These are phyloP conservation scores for Lissonota sp. DNA, from an alignment of 2,888 invertebrate genomes.

Conservation along the genomic window DNA sequence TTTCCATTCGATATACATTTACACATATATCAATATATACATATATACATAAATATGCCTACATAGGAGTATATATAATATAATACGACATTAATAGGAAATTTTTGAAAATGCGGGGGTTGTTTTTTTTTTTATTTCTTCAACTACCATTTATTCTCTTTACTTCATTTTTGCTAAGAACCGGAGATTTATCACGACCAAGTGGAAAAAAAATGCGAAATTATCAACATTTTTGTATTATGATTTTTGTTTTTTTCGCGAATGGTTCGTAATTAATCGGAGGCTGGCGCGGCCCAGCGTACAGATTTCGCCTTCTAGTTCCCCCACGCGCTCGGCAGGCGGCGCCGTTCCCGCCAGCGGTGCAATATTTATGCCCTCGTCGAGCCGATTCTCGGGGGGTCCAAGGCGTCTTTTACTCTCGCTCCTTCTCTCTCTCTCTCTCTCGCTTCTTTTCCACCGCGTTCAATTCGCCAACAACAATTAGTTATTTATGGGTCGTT, in stretches of 20 bases:
- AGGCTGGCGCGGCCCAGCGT: not conserved
- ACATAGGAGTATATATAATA: conserved; percentile 4
- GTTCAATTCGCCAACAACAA: conserved; percentile 70
- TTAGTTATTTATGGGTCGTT: conserved; percentile 75
- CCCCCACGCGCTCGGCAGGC: conserved; percentile 31
- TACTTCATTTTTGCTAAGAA: no score
- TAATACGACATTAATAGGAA: conserved; percentile 33
- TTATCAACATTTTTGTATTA: not conserved
- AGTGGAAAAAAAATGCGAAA: not conserved
- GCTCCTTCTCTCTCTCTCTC: conserved; percentile 57
- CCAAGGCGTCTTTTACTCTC: conserved; percentile 67
- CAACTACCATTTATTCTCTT: conserved; percentile 66
- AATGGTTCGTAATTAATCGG: not conserved
- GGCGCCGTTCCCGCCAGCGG: conserved; percentile 53
- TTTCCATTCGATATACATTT: no score
- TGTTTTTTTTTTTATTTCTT: conserved; percentile 69
- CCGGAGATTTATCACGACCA: not conserved
- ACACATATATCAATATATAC: no score
- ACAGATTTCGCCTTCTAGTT: not conserved
- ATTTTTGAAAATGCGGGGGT: conserved; percentile 30
- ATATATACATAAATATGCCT: no score
- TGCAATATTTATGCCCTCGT: conserved; percentile 75
- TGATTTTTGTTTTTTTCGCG: not conserved
- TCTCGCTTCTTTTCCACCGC: conserved; percentile 56
- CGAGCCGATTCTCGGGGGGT: conserved; percentile 72